Evolutionary conservation across 2,888 invertebrate genomes (phyloP), one percentile per base, ranked within the genome.

Genomic region (Drosophila atroscutellata): DNA sequence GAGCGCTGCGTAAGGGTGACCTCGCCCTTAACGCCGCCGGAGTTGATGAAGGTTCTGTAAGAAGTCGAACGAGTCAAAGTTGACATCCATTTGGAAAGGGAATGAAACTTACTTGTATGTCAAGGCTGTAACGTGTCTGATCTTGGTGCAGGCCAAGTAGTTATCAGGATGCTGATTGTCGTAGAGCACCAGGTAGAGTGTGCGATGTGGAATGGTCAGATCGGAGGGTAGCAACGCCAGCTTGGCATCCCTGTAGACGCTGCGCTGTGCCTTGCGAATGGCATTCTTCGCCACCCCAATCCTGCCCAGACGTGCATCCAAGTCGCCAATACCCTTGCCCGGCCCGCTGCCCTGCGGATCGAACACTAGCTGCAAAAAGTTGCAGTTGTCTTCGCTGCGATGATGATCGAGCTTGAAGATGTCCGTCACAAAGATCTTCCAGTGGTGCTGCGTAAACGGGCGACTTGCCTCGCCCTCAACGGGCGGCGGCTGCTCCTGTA

Each of bases 361-460:
- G 87, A 97, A 98, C 0, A 98, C 95, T 37, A 96, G 93, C 91
- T 98, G 97, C 8, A 98, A 93, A 71, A 97, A 96, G 92, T 98
- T 96, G 91, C 98, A 98, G 87, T 97, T 96, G 58, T 96, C 95
- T 79, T 96, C 95, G 18, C 95, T 94, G 72, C 95, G 94, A 57
- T 96, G 96, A 79, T 94, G 94, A 79, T 95, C 96, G 0, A 95
- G 94, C 87, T 97, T 97, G 51, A 98, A 95, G 75, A 98, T 96
- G 90, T 98, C 98, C 0, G 98, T 98, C 26, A 97, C 97, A 90
- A 96, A 97, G 61, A 98, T 95, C 90, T 97, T 97, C 98, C 98
- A 98, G 63, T 95, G 95, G 91, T 98, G 98, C 89, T 96, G 95
- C 0, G 97, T 96, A 61, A 86, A 83, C 0, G 81, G 55, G 93